Evolutionary conservation across 2,113 vertebrate species (phyloP).

Genomic region (Recurvirostra avosetta): DNA sequence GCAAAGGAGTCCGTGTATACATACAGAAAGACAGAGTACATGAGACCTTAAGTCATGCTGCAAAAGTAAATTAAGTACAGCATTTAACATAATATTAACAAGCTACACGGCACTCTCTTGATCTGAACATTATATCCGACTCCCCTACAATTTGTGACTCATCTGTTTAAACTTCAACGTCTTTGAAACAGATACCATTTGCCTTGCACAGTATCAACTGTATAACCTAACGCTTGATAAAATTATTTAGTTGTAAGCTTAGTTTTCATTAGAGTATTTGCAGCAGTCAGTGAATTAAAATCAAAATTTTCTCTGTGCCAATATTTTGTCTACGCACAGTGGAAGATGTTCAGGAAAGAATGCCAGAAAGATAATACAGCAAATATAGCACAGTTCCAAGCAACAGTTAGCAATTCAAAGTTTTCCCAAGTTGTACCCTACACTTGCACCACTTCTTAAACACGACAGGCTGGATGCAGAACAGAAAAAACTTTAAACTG

Average conservation of each 20-base stretch:
- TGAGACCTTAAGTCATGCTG: neutral
- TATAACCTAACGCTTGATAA: neutral
- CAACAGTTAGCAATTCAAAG: neutral
- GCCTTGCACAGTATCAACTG: neutral
- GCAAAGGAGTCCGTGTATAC: neutral
- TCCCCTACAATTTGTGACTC: neutral
- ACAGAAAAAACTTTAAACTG: neutral
- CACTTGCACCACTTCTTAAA: neutral
- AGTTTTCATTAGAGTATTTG: neutral
- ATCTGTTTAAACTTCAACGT: neutral
- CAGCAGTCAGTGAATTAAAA: neutral
- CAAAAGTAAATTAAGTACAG: neutral
- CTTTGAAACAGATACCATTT: neutral
- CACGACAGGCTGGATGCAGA: neutral
- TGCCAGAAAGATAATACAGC: neutral
- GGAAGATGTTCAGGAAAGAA: neutral
- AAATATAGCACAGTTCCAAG: neutral
- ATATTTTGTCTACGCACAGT: neutral
- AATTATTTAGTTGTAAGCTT: neutral
- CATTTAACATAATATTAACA: neutral
- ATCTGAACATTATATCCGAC: neutral
- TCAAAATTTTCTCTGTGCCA: neutral
- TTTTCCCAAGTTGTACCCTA: neutral
- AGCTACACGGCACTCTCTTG: neutral
- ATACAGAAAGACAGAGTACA: neutral